These are phyloP conservation scores for Cossypha polioptera DNA, from an alignment of 2,797 vertebrate species.

Conservation along the genomic window DNA sequence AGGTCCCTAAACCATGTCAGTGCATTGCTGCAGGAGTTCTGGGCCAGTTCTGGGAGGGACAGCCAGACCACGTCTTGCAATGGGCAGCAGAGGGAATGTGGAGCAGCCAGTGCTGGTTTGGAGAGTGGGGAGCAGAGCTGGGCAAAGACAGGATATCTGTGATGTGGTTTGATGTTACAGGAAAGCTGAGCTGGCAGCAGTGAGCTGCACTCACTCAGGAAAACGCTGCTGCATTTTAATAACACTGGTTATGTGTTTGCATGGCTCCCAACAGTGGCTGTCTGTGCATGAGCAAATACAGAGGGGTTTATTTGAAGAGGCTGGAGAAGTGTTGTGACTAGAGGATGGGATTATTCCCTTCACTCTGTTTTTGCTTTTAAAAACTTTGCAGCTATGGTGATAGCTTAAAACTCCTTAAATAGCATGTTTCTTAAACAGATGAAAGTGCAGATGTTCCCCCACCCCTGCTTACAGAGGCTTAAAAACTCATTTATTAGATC, in stretches of 20 bases:
- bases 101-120: background rate
- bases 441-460: constrained; percentile 8
- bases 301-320: background rate
- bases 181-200: background rate
- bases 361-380: background rate
- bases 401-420: background rate
- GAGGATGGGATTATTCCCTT: background rate
- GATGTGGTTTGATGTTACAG: background rate
- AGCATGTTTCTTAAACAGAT: background rate
- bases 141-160: rapidly evolving
- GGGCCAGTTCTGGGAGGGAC: background rate
- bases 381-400: background rate
- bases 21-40: background rate
- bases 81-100: rapidly evolving
- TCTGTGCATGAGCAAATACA: background rate
- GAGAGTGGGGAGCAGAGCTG: background rate
- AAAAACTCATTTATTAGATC: constrained; percentile 31
- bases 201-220: background rate
- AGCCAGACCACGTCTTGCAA: background rate
- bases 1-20: background rate
- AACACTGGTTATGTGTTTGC: background rate
- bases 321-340: background rate
- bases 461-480: constrained; percentile 36
- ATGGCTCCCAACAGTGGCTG: background rate
- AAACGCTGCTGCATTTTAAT: background rate